phyloP scores from a whole-genome alignment of 2,113 vertebrate genomes.

The Scopus umbretta region DNA sequence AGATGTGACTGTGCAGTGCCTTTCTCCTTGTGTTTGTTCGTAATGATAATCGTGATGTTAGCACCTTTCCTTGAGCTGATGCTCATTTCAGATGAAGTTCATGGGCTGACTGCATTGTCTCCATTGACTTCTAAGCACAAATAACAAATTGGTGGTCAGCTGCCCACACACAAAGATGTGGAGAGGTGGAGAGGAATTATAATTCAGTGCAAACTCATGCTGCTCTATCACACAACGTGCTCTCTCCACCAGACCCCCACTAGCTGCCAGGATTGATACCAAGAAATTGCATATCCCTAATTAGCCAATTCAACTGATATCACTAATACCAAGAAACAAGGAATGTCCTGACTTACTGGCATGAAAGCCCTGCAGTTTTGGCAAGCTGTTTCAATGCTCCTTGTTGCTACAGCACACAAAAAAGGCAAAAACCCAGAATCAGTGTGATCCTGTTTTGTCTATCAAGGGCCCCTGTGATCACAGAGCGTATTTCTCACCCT shows the following conservation, averaged over 20 bases:
- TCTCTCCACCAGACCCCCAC: background rate
- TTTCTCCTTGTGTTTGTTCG: background rate
- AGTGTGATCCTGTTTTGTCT: constrained; percentile 51
- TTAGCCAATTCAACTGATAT: background rate
- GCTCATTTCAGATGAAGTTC: background rate
- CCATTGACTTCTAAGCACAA: background rate
- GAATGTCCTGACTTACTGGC: background rate
- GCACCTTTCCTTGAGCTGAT: background rate
- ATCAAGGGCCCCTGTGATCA: constrained; percentile 29
- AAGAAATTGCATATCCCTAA: background rate
- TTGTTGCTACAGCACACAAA: constrained; percentile 12
- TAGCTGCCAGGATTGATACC: background rate
- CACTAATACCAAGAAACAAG: background rate
- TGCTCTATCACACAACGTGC: background rate
- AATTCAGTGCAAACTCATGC: background rate
- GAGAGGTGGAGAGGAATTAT: background rate
- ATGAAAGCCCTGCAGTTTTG: background rate
- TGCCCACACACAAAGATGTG: background rate
- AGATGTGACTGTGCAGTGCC: background rate
- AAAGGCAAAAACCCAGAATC: constrained; percentile 24
- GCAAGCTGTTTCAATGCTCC: background rate
- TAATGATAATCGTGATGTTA: background rate
- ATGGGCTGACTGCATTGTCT: background rate
- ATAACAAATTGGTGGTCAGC: background rate
- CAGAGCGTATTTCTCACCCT: constrained; percentile 56